Evolutionary conservation across 2,797 vertebrate genomes (phyloP).

Genomic region (Cichlasoma orientale): DNA sequence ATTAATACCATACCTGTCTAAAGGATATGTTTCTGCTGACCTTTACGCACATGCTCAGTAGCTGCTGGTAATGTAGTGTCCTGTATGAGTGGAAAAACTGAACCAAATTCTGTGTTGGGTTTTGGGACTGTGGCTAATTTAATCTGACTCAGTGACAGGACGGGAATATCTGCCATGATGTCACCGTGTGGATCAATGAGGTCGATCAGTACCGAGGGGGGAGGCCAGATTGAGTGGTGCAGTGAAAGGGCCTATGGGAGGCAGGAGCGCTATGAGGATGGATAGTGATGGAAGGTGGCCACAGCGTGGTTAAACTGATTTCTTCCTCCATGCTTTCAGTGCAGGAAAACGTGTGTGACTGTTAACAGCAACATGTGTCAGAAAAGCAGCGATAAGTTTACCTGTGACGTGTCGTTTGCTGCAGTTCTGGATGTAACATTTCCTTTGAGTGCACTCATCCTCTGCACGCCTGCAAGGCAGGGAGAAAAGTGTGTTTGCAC

Average conservation of each 20-base stretch:
- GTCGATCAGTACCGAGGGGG: neutral
- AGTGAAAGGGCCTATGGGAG: accelerated
- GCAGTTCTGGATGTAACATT: no score
- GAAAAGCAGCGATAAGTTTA: no score
- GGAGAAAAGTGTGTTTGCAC: neutral
- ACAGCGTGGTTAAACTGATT: neutral
- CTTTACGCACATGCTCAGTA: neutral
- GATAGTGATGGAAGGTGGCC: neutral
- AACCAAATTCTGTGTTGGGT: neutral
- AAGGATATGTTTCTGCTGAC: conserved; percentile 8
- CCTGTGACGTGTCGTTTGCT: no score
- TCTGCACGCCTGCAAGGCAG: accelerated
- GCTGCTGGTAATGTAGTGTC: neutral
- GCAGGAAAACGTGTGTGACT: no score
- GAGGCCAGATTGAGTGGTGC: neutral
- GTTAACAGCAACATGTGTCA: no score
- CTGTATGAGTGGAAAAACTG: neutral
- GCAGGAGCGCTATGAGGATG: neutral
- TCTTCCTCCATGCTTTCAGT: no score
- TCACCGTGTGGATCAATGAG: conserved; percentile 19
- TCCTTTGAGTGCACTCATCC: neutral
- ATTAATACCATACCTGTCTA: neutral
- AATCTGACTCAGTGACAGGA: neutral
- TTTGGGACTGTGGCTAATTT: conserved; percentile 3
- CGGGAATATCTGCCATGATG: neutral